Conservation (phyloP, 2,888 invertebrate genomes). For the Tetragonula carbonaria region DNA sequence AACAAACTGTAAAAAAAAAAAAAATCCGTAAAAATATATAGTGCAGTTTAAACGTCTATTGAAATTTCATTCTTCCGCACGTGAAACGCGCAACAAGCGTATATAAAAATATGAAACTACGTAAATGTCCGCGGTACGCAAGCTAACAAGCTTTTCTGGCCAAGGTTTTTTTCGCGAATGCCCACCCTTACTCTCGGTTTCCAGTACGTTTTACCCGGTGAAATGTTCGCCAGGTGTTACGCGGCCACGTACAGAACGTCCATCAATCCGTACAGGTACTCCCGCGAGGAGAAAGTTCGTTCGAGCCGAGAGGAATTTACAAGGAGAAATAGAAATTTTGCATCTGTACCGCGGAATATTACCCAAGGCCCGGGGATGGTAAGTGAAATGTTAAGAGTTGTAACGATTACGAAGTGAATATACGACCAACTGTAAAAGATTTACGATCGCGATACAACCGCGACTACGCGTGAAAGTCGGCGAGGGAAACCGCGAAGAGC, state of each 20-base stretch:
- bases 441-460: constrained; percentile 40
- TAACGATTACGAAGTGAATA: constrained; percentile 51
- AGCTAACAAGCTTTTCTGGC: background rate
- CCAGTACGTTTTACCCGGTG: constrained; percentile 19
- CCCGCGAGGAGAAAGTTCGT: constrained; percentile 60
- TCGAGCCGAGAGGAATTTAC: constrained; percentile 50
- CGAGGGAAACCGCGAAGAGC: background rate
- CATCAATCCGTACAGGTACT: constrained; percentile 52
- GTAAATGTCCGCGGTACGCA: background rate
- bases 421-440: constrained; percentile 52
- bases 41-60: no score
- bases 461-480: constrained; percentile 18
- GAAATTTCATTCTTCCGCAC: background rate
- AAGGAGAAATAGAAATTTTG: constrained; percentile 60
- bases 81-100: no score
- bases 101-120: background rate
- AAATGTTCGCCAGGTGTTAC: constrained; percentile 40
- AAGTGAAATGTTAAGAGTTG: constrained; percentile 59
- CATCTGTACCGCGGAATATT: constrained; percentile 45
- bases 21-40: no score
- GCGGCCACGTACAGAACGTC: constrained; percentile 45
- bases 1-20: no score
- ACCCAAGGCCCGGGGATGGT: constrained; percentile 12
- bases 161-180: constrained; percentile 10
- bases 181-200: constrained; percentile 11